Evolutionary conservation across 2,113 vertebrate genomes (phyloP), one percentile per base, ranked within the genome.

Genomic region (Myxocyprinus asiaticus): DNA sequence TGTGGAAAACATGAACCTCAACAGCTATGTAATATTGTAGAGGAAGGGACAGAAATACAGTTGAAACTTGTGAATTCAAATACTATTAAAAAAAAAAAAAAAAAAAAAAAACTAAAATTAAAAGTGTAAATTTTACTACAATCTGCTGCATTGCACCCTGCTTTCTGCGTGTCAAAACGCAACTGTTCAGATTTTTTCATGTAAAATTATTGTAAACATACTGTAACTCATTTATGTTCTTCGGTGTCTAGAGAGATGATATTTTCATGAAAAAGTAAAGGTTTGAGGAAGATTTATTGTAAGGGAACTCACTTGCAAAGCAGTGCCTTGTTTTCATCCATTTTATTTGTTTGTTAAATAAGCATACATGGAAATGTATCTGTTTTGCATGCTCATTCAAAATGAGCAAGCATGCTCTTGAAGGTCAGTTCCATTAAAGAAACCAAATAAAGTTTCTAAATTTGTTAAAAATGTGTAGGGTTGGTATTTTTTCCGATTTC

Each of bases 261-360:
- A 48, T 48, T 4, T 48, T 48, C 6, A 7, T 7, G 47, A 5
- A n/a, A 58, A 11, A 15, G 2, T 58, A 58, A 58, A 58, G 55
- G 6, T 15, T 58, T 56, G n/a, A 17, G 15, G 17, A 65, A 53
- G 3, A 65, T 65, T 17, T 7, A 76, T 65, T 67, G 17, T 53
- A 15, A 11, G 51, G 62, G 68, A 81, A 50, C n/a, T 67, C 33
- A 70, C 74, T 76, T 84, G 83, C 72, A 84, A 84, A 84, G 64
- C 7, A 78, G 66, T 71, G 51, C 7, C 51, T 75, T 43, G 53
- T 70, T 77, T 76, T 81, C 61, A 74, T 79, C 11, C 51, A 76
- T 43, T 56, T 42, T 15, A 83, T 84, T 84, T 84, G 79, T 71
- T 84, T 79, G 83, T 84, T 72, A 84, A 84, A 84, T 64, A 61